Base-by-base conservation (phyloP, 2,113 vertebrate species). In the Colinus virginianus region DNA sequence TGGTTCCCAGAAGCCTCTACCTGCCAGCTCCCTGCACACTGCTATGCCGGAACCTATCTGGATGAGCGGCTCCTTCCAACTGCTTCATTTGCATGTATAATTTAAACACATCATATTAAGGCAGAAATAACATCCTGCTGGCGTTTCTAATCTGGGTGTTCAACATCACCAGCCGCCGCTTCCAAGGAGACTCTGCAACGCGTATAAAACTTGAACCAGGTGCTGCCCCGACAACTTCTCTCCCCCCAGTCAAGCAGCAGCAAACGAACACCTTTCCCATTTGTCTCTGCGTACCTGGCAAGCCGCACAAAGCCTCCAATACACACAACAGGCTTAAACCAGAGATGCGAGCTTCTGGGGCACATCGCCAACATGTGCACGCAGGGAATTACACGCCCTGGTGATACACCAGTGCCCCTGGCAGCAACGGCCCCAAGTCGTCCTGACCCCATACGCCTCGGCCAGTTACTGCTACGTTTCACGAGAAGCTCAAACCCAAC, bases 281-380 rank as follows among this genome's bases (percentile, higher is more conserved):
- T 49, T 69, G 34, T 51, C 74, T 71, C 45, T 49, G 76, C 43
- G 13, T 69, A 82, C 74, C 78, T 69, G 76, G 51, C 78, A 91
- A 93, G 67, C 76, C 51, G 75, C 79, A 69, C 81, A 93, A 94
- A 90, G 38, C 16, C 51, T 86, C 66, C 45, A 28, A 81, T 46
- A 87, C 78, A 70, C n/a, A 51, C 69, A 78, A 64, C 42, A 66
- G 75, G 78, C 93, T 56, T 64, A 58, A 94, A 87, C 28, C 79
- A 80, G 75, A 85, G 42, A 71, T 48, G 38, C 36, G 74, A 71
- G 43, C 59, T 87, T 81, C 90, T 67, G 11, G 90, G 72, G 36
- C 55, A 6, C 6, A 49, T 15, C 84, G 69, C 48, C 88, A 93
- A 63, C 28, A 1, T 40, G 40, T 13, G 51, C 9, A 8, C 1